Evolutionary conservation across 2,888 invertebrate species (phyloP), one percentile per base, ranked within the genome.

Genomic region (Eristalinus aeneus): DNA sequence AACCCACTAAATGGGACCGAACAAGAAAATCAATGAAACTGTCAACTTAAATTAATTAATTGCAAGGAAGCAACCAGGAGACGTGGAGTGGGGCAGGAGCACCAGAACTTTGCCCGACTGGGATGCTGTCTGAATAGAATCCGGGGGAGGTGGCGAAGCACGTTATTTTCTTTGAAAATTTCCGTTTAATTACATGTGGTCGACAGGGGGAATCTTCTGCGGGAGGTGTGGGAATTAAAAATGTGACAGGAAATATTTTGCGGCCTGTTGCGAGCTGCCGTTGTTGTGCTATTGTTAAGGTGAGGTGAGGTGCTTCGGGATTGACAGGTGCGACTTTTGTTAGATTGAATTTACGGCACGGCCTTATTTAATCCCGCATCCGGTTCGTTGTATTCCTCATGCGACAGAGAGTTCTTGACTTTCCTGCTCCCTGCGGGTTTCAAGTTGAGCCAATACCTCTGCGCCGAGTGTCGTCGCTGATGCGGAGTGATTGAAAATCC

Each of bases 1-100:
- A 79, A 72, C 72, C 78, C 61, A 56, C 39, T 61, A 58, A 81
- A 76, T 71, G 60, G 68, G 64, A 68, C 61, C 58, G 69, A 36
- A 60, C 69, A 67, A 39, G 64, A 58, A 73, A 85, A 85, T 85
- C 85, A 85, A 85, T 85, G 81, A 85, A 85, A 81, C 73, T 85
- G 85, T 81, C 85, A 81, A 77, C 81, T 85, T 76, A 85, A 85
- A 85, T 85, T 85, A 85, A 85, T 85, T 81, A 85, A 81, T 85
- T 81, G 81, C 72, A 76, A 69, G 85, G 76, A 80, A 85, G 81
- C 76, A 32, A 8, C 31, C 5, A 22, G 5, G n/a, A 8, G 16
- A n/a, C 12, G 32, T 58, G 23, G 27, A 31, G 63, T 60, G 76
- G 36, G 31, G 6, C 32, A 23, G 53, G 20, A 64, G 10, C 32